Percentiles rank a stretch among this genome's conserved stretches.
phyloP scores from a whole-genome alignment of 1,140 invertebrate genomes.

The Ditylenchus dipsaci region DNA sequence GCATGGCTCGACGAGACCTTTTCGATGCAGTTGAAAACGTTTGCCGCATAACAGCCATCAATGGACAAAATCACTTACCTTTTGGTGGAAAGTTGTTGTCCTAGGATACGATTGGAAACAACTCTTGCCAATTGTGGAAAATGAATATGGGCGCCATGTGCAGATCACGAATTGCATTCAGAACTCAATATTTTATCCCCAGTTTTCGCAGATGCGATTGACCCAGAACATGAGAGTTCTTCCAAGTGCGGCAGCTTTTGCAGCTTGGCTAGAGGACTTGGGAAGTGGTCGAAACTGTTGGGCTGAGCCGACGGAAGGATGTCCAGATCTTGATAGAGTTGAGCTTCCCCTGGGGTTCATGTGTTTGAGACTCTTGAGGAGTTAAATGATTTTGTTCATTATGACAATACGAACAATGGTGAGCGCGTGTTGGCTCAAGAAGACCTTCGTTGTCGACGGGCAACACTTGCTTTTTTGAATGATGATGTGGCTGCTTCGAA shows the following conservation, averaged over 20 bases:
- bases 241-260: not conserved
- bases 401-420: not conserved
- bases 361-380: not conserved
- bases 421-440: no score
- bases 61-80: not conserved
- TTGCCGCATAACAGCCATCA: constrained; percentile 3
- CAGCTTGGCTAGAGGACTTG: not conserved
- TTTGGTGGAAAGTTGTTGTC: constrained; percentile 10
- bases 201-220: not conserved
- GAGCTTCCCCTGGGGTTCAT: not conserved
- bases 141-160: no score
- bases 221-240: not conserved
- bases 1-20: constrained; percentile 5
- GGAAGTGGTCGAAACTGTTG: not conserved
- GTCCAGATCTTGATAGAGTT: not conserved
- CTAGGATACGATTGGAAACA: constrained; percentile 21
- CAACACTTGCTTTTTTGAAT: not conserved
- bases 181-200: not conserved
- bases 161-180: not conserved
- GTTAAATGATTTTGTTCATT: not conserved
- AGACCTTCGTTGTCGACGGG: no score
- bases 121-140: constrained; percentile 13
- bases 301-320: not conserved
- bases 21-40: constrained; percentile 12
- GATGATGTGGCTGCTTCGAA: not conserved